phyloP scores from a whole-genome alignment of 2,113 vertebrate species.

The Boulengeromyrus knoepffleri region DNA sequence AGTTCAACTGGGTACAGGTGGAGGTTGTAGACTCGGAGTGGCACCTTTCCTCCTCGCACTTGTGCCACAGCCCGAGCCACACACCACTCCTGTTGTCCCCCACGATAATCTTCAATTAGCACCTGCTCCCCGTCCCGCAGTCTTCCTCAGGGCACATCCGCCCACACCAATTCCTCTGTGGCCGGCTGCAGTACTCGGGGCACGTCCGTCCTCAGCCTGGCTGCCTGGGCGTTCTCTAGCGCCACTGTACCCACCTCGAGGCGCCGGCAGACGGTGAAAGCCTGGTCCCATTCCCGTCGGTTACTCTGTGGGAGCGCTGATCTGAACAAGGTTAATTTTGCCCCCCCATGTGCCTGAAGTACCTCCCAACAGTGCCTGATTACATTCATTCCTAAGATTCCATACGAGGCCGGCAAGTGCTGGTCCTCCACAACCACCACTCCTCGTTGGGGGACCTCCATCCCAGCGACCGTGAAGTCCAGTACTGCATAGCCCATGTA shows the following conservation, averaged over 20 bases:
- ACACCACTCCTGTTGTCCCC: background rate
- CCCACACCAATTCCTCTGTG: background rate
- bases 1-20: no score
- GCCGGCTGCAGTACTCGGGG: background rate
- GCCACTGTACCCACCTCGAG: background rate
- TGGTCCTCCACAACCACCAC: background rate
- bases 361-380: background rate
- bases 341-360: background rate
- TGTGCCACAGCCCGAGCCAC: no score
- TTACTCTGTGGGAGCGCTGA: background rate
- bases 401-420: background rate
- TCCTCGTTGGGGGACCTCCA: background rate
- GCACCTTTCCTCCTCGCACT: no score
- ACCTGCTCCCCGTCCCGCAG: background rate
- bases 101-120: background rate
- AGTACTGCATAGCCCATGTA: background rate
- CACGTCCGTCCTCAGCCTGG: background rate
- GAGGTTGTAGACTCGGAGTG: no score
- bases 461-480: background rate
- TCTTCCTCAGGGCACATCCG: background rate
- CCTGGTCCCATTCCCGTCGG: background rate
- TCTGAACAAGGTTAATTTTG: background rate
- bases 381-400: background rate
- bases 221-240: background rate
- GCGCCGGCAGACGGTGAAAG: background rate